Conservation (phyloP, 1,140 invertebrate species). For the Nymphalis io region DNA sequence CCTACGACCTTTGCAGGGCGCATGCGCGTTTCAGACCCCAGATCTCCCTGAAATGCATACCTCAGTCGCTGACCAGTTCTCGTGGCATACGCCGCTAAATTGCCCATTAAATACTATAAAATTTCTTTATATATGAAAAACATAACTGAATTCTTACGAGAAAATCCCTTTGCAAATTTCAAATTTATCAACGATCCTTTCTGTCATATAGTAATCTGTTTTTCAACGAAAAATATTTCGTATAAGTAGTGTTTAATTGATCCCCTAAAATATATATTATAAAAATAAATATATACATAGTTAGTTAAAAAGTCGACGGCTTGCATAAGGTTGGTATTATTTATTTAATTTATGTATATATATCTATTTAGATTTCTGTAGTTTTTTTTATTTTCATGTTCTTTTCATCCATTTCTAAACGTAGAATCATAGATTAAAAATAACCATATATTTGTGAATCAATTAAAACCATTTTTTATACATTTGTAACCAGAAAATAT, state of each 20-base stretch:
- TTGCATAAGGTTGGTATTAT: constrained; percentile 21
- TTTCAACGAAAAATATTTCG: constrained; percentile 75
- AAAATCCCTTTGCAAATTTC: constrained; percentile 33
- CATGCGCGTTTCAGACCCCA: constrained; percentile 49
- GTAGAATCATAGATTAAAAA: background rate
- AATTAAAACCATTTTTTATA: background rate
- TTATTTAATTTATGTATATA: constrained; percentile 6
- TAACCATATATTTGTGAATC: background rate
- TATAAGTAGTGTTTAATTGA: constrained; percentile 66
- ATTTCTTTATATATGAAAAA: constrained; percentile 69
- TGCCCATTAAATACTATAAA: constrained; percentile 14
- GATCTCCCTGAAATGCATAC: constrained; percentile 17
- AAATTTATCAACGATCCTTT: constrained; percentile 58
- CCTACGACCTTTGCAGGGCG: constrained; percentile 64
- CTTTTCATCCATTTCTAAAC: constrained; percentile 19
- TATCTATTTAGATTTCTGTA: constrained; percentile 19
- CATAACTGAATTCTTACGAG: constrained; percentile 48
- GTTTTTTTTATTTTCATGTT: constrained; percentile 24
- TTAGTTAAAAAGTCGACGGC: background rate
- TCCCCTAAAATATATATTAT: constrained; percentile 2
- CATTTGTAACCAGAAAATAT: too few species aligned
- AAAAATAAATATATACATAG: constrained; percentile 6
- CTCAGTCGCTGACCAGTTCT: constrained; percentile 34
- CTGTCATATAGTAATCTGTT: constrained; percentile 67
- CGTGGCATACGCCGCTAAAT: constrained; percentile 25